A percentile compares a stretch with the other conserved stretches of the same genome.
phyloP scores from a whole-genome alignment of 2,797 vertebrate genomes.

The Pterois miles region DNA sequence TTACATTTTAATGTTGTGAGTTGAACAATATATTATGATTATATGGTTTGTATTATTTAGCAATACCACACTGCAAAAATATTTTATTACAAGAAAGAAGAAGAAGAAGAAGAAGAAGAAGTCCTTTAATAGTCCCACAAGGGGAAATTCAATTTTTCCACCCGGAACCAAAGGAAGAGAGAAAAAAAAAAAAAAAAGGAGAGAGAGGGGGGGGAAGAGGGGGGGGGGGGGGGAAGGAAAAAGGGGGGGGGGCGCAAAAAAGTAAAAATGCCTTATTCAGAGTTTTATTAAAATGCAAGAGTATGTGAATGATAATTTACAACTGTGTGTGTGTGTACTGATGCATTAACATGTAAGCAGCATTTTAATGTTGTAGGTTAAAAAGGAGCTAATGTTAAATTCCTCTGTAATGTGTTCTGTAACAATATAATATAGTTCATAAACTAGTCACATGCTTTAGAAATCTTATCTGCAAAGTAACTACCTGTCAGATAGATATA shows the following conservation, averaged over 20 bases:
- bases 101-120: too few relatives aligned
- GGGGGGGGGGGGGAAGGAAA: too few relatives aligned
- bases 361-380: neutral
- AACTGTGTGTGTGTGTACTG: neutral
- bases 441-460: neutral
- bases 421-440: neutral
- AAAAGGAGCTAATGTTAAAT: neutral
- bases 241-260: too few relatives aligned
- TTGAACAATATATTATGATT: neutral
- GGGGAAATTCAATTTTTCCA: too few relatives aligned
- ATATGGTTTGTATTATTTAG: neutral
- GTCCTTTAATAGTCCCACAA: too few relatives aligned
- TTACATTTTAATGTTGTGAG: neutral
- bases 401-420: neutral
- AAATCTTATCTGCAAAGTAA: neutral
- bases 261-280: neutral
- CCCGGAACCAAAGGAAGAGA: too few relatives aligned
- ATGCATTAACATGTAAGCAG: neutral
- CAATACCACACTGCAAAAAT: neutral
- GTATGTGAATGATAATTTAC: neutral
- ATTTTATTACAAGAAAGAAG: neutral
- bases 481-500: neutral
- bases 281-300: neutral
- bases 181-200: too few relatives aligned
- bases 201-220: too few relatives aligned